Base-by-base conservation (phyloP, 2,888 invertebrate species). In the Halocaridina rubra region DNA sequence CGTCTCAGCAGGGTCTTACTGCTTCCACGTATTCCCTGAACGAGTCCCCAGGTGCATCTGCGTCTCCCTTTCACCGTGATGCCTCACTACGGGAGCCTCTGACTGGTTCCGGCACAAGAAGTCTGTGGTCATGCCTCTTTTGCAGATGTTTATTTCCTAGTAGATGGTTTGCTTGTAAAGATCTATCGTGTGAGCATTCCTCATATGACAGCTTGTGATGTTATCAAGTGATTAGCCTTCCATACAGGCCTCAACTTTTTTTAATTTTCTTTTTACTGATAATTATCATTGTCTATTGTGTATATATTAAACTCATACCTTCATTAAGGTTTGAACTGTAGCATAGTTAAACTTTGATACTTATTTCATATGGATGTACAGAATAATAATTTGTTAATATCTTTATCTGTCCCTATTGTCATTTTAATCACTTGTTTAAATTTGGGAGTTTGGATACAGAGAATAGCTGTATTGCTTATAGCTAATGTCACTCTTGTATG, bases 81-180 rank as follows among this genome's bases (percentile, higher is more conserved):
- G 76, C 76, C 76, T 77, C 76, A 32, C 76, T 33, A 61, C 76
- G 61, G 32, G 59, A 77, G 19, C 76, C 27, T 29, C 76, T 32
- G 59, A 77, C 30, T 19, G 76, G 32, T 61, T 22, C 76, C 24
- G 61, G 76, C 61, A 77, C 76, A 30, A 77, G 30, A 30, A 77
- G 59, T 59, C 32, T 77, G 30, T 77, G 76, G 76, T 77, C 76
- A 61, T 77, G 76, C 59, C 59, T 77, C 57, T 77, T 77, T 77
- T 77, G 76, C 30, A 30, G 76, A 7, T 77, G 76, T 77, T 77
- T 77, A 19, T 32, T 77, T 7, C 32, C n/a, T n/a, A n/a, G 32
- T 32, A 77, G 59, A 77, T 33, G 59, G 33, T 59, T 59, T 29
- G 76, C 76, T 61, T 77, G 61, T 33, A 77, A 77, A 32, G 22